A percentile compares a stretch with the other conserved stretches of the same genome.
Evolutionary conservation across 2,113 vertebrate genomes (phyloP).

Genomic region (Tichodroma muraria): DNA sequence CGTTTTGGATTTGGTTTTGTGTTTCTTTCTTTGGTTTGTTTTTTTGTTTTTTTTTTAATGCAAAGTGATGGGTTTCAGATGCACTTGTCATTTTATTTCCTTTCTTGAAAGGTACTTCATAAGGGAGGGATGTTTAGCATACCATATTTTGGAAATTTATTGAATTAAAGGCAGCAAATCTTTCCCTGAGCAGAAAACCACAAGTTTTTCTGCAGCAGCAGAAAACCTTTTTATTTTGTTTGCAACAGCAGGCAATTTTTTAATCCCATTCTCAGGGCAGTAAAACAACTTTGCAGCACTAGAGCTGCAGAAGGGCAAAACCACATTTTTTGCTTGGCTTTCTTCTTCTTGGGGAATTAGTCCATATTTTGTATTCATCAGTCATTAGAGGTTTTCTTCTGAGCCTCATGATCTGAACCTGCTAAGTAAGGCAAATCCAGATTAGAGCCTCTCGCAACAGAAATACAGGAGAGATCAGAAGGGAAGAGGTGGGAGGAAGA

Average conservation of each 20-base stretch:
- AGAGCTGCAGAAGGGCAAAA: not conserved
- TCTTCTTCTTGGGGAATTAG: not conserved
- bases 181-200: not conserved
- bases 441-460: not conserved
- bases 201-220: not conserved
- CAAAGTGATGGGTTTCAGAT: not conserved
- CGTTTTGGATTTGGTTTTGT: not conserved
- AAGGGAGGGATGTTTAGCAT: not conserved
- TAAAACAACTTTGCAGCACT: not conserved
- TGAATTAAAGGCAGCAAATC: not conserved
- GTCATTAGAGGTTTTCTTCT: not conserved
- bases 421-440: slow-evolving; percentile 44
- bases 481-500: not conserved
- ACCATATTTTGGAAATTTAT: not conserved
- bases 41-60: not conserved
- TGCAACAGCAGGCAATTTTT: not conserved
- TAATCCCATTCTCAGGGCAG: not conserved
- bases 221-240: not conserved
- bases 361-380: not conserved
- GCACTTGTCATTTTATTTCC: not conserved
- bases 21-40: not conserved
- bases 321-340: not conserved
- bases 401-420: slow-evolving; percentile 17
- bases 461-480: not conserved
- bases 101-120: not conserved